Conservation (phyloP, 2,113 vertebrate species). For the Solea solea region DNA sequence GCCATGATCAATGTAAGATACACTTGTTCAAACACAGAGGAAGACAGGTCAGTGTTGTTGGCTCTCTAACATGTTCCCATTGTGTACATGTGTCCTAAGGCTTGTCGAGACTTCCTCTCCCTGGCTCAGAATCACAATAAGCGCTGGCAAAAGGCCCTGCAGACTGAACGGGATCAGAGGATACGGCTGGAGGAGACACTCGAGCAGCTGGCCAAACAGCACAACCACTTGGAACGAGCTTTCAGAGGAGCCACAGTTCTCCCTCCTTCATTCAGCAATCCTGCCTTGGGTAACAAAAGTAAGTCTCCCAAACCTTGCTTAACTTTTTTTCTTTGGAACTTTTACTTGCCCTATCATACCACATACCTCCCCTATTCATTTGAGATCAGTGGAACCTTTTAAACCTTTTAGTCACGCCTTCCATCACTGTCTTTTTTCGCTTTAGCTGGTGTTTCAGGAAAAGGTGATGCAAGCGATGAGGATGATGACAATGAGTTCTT, state of each 20-base stretch:
- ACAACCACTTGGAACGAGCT: constrained; percentile 95
- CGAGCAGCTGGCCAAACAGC: constrained; percentile 97
- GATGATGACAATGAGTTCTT: constrained; percentile 97
- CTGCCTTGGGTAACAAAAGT: constrained; percentile 84
- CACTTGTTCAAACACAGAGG: not conserved
- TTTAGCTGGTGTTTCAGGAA: constrained; percentile 81
- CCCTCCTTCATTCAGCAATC: constrained; percentile 77
- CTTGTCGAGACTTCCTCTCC: constrained; percentile 92
- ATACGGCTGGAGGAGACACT: constrained; percentile 94
- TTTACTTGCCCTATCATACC: too few relatives aligned
- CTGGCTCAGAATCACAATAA: constrained; percentile 93
- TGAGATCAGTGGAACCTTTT: not conserved
- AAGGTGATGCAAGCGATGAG: constrained; percentile 93
- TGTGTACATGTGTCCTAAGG: constrained; percentile 69
- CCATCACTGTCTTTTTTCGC: not conserved
- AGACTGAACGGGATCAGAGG: constrained; percentile 92
- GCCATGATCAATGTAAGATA: constrained; percentile 98
- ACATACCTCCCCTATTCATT: not conserved
- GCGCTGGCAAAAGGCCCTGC: constrained; percentile 95
- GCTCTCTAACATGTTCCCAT: constrained; percentile 6
- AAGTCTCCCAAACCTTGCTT: not conserved
- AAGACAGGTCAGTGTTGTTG: not conserved
- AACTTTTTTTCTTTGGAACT: not conserved
- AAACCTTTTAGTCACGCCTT: not conserved
- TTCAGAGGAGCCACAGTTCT: constrained; percentile 93